These are phyloP conservation scores for Drosophila silvestris DNA, from an alignment of 2,888 invertebrate genomes.

Conservation along the genomic window DNA sequence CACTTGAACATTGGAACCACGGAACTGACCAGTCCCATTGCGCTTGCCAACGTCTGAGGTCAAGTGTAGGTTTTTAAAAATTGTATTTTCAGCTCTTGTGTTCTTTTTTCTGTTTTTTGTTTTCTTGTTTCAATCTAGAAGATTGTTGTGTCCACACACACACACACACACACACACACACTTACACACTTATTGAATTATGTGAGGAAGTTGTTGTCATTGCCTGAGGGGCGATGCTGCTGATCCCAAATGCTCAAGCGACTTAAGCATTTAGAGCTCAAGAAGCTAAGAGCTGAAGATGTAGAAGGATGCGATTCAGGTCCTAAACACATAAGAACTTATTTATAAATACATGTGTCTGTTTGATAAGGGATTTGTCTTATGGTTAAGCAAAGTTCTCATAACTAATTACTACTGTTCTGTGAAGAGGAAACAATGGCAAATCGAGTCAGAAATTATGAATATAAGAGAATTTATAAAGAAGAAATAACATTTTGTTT, in stretches of 20 bases:
- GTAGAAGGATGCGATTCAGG: constrained; percentile 4
- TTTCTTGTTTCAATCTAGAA: constrained; percentile 57
- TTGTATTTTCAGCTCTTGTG: constrained; percentile 32
- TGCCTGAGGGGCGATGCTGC: constrained; percentile 19
- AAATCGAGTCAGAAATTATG: not conserved
- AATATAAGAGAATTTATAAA: not conserved
- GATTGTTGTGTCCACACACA: constrained; percentile 43
- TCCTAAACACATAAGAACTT: constrained; percentile 12
- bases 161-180: not conserved
- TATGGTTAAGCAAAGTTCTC: not conserved
- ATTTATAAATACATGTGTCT: not conserved
- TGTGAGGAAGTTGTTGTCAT: constrained; percentile 67
- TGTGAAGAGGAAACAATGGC: not conserved
- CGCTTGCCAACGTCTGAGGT: constrained; percentile 60
- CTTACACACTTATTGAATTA: constrained; percentile 52
- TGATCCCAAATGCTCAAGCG: constrained; percentile 13
- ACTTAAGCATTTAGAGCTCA: constrained; percentile 9
- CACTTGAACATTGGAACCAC: constrained; percentile 67
- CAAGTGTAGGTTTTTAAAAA: constrained; percentile 63
- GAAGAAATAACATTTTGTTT: not conserved
- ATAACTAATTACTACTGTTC: not conserved
- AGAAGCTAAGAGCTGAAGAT: not conserved
- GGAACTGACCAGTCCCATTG: constrained; percentile 55
- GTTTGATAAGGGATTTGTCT: not conserved
- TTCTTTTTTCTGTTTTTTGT: constrained; percentile 29